Evolutionary conservation across 2,888 invertebrate species (phyloP).

Genomic region (Cheilosia variabilis): DNA sequence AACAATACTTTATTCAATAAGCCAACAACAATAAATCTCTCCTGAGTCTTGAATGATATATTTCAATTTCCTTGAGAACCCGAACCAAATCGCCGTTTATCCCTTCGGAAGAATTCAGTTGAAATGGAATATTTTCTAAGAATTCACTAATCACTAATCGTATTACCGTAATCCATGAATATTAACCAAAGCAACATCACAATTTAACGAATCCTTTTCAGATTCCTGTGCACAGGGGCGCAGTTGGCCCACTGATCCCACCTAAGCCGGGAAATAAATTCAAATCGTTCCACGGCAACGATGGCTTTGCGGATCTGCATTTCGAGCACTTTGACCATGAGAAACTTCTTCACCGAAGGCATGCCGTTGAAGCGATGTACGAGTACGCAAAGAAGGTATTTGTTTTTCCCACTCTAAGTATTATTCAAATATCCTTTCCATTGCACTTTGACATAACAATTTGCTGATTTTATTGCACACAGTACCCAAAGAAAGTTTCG

Average conservation of each 20-base stretch:
- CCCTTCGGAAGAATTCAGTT: no score
- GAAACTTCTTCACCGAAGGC: slow-evolving; percentile 83
- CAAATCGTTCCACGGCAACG: slow-evolving; percentile 84
- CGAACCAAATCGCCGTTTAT: no score
- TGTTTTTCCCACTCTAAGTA: neutral
- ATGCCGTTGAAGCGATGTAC: slow-evolving; percentile 86
- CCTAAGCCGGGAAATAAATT: slow-evolving; percentile 30
- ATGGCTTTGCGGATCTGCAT: slow-evolving; percentile 88
- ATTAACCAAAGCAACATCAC: no score
- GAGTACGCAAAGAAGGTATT: slow-evolving; percentile 85
- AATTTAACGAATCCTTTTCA: slow-evolving; percentile 19
- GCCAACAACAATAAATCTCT: no score
- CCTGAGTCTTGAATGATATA: no score
- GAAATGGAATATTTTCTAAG: no score
- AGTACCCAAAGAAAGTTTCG: slow-evolving; percentile 85
- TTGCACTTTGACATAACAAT: slow-evolving; percentile 77
- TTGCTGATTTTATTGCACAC: slow-evolving; percentile 72
- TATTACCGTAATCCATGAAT: no score
- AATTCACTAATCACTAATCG: no score
- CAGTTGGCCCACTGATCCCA: slow-evolving; percentile 79
- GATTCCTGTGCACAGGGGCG: slow-evolving; percentile 79
- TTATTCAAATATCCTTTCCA: neutral
- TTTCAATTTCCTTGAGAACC: no score
- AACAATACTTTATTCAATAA: no score
- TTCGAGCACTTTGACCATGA: slow-evolving; percentile 82